Evolutionary conservation across 2,113 vertebrate species (phyloP).

Genomic region (Xenopus tropicalis): DNA sequence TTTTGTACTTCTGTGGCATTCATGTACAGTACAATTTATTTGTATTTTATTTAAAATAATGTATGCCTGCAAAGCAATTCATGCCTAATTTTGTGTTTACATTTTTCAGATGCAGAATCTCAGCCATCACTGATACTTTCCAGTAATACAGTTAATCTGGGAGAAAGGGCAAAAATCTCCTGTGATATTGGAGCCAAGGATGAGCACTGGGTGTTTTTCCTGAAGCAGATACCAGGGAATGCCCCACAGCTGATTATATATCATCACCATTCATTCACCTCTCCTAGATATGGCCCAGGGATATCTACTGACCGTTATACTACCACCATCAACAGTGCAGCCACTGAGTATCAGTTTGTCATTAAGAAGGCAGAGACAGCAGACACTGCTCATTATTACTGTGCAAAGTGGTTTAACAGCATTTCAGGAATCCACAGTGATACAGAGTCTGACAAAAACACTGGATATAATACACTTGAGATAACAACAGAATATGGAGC

Average conservation of each 20-base stretch:
- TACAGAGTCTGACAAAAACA: background rate
- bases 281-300: slow-evolving; percentile 18
- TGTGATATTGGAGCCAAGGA: slow-evolving; percentile 3
- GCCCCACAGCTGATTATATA: slow-evolving; percentile 1
- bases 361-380: background rate
- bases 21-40: too few relatives aligned
- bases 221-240: background rate
- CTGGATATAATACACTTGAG: too few relatives aligned
- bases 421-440: background rate
- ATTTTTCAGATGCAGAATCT: too few relatives aligned
- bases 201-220: background rate
- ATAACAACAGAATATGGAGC: too few relatives aligned
- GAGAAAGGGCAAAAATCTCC: background rate
- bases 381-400: slow-evolving; percentile 1
- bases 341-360: slow-evolving; percentile 4
- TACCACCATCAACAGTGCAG: background rate
- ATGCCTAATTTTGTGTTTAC: too few relatives aligned
- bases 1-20: too few relatives aligned
- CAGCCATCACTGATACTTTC: background rate
- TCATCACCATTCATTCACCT: background rate
- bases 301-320: slow-evolving; percentile 3
- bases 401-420: background rate
- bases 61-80: too few relatives aligned
- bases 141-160: background rate
- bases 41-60: too few relatives aligned